phyloP scores from a whole-genome alignment of 2,113 vertebrate species.

The Peucedramus taeniatus region DNA sequence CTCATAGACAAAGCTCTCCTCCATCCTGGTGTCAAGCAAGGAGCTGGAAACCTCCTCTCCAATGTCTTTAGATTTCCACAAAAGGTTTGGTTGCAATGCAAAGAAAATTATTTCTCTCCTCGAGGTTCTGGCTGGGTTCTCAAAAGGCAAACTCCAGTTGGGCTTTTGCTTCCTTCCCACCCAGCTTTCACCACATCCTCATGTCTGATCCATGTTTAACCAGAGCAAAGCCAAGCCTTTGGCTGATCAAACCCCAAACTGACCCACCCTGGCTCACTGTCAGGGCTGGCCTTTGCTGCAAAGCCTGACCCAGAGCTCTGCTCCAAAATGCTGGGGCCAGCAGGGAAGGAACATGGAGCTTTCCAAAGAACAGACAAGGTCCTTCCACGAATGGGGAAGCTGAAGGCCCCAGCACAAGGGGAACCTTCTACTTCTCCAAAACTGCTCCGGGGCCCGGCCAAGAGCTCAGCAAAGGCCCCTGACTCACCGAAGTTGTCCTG shows the following conservation, averaged over 20 bases:
- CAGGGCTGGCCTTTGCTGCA: not conserved
- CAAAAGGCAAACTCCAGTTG: not conserved
- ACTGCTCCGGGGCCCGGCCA: accelerated
- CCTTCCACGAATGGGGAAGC: conserved; percentile 13
- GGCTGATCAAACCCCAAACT: not conserved
- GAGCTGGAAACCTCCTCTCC: not conserved
- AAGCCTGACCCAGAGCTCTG: not conserved
- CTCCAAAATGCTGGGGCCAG: not conserved
- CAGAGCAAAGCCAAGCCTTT: not conserved
- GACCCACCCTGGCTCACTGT: not conserved
- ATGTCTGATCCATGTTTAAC: accelerated
- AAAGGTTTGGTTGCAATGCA: not conserved
- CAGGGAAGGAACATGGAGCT: not conserved
- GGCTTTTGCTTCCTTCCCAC: not conserved
- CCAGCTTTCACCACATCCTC: not conserved
- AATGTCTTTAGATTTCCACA: not conserved
- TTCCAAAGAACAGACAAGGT: not conserved
- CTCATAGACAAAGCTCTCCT: accelerated
- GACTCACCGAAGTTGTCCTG: conserved; percentile 93
- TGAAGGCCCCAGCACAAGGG: not conserved
- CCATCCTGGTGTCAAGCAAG: not conserved
- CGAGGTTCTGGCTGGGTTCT: not conserved
- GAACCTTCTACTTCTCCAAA: not conserved
- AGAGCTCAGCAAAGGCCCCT: not conserved
- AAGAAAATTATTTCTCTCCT: not conserved